These are phyloP conservation scores for Andrena camellia DNA, from an alignment of 2,888 invertebrate genomes.

Conservation along the genomic window DNA sequence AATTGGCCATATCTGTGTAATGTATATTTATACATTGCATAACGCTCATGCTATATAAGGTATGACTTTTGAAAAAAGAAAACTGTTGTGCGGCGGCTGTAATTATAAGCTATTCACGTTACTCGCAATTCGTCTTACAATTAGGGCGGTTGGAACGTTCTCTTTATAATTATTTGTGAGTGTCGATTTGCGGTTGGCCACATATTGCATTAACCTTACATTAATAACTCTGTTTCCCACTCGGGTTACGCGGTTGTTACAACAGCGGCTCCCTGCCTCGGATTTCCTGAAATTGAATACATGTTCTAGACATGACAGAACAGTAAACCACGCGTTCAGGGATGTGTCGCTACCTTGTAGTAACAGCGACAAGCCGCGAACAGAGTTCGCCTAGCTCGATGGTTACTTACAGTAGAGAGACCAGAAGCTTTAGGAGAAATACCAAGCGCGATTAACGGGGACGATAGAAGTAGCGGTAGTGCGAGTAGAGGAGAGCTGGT, in stretches of 20 bases:
- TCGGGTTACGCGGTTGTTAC: background rate
- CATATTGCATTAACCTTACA: background rate
- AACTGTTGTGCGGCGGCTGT: background rate
- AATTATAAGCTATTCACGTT: background rate
- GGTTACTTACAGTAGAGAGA: slow-evolving; percentile 1
- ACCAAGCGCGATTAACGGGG: slow-evolving; percentile 46
- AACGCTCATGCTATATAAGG: background rate
- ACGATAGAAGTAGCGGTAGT: slow-evolving; percentile 41
- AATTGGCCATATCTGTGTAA: background rate
- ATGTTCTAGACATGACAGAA: background rate
- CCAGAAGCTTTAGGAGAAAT: slow-evolving; percentile 31
- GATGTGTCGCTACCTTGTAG: slow-evolving; percentile 54
- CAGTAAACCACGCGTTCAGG: background rate
- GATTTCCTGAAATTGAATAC: slow-evolving; percentile 9
- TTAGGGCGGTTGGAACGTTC: too few relatives aligned
- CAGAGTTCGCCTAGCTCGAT: background rate
- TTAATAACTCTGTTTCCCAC: background rate
- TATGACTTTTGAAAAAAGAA: background rate
- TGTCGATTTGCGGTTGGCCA: background rate
- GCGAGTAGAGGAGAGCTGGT: slow-evolving; percentile 18
- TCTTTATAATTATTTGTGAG: background rate
- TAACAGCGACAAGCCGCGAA: slow-evolving; percentile 29
- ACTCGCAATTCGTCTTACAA: background rate
- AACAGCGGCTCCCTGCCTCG: slow-evolving; percentile 27
- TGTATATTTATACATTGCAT: background rate